phyloP scores from a whole-genome alignment of 2,797 vertebrate genomes.

The Mus minutoides region DNA sequence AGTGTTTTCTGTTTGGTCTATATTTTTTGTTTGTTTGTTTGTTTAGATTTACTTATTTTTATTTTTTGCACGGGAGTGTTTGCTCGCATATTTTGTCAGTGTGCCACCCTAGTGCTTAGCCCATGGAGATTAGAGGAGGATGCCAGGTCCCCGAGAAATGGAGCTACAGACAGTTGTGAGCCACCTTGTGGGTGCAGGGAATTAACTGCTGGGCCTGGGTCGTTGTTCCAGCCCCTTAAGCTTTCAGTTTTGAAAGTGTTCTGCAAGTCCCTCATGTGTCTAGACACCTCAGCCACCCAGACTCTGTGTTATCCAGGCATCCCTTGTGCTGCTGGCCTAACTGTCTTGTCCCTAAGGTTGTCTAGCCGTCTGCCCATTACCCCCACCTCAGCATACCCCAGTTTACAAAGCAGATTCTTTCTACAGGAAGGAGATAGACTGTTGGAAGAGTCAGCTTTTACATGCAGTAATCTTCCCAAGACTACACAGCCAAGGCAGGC shows the following conservation, averaged over 20 bases:
- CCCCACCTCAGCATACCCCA: too few relatives aligned
- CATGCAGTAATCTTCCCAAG: not conserved
- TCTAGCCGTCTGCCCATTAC: not conserved
- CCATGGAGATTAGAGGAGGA: not conserved
- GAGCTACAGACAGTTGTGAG: not conserved
- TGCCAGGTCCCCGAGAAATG: not conserved
- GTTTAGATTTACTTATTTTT: not conserved
- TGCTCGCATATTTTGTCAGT: not conserved
- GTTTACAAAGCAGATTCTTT: slow-evolving; percentile 3
- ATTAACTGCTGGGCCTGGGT: not conserved
- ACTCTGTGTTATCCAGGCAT: not conserved
- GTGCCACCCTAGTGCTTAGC: not conserved
- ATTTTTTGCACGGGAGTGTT: not conserved
- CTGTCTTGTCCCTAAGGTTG: not conserved
- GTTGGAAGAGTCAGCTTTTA: not conserved
- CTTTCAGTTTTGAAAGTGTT: not conserved
- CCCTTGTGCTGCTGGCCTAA: not conserved
- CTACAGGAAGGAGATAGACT: not conserved
- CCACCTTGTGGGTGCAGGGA: not conserved
- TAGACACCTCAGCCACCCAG: not conserved
- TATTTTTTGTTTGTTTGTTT: slow-evolving; percentile 27
- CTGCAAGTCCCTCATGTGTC: not conserved
- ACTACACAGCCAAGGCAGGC: not conserved
- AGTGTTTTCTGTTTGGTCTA: slow-evolving; percentile 20
- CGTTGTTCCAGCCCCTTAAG: too few relatives aligned